Percentiles rank a stretch among this genome's conserved stretches.
phyloP scores from a whole-genome alignment of 2,888 invertebrate genomes.

The Epirrita christyi region DNA sequence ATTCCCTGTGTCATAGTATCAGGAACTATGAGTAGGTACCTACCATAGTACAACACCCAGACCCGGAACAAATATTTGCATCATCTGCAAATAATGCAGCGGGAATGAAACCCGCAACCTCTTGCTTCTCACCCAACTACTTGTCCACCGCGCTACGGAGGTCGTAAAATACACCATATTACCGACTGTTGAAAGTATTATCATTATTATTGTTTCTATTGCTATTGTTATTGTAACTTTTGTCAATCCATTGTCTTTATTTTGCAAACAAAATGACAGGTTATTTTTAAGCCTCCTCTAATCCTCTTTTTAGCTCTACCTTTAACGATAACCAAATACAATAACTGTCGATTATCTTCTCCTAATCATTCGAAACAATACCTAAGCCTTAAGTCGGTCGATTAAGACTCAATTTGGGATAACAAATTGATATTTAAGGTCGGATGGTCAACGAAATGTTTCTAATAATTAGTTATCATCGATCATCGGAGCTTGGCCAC shows the following conservation, averaged over 20 bases:
- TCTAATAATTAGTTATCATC: constrained; percentile 82
- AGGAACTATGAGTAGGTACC: too few species aligned
- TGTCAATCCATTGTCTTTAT: constrained; percentile 28
- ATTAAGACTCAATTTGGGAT: constrained; percentile 24
- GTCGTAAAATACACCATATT: too few species aligned
- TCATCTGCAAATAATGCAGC: too few species aligned
- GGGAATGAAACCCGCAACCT: too few species aligned
- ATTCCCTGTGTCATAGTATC: too few species aligned
- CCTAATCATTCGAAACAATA: constrained; percentile 49
- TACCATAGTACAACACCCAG: too few species aligned
- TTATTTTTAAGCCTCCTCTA: constrained; percentile 43
- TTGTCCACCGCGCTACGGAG: too few species aligned
- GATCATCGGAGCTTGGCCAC: constrained; percentile 75
- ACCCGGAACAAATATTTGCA: too few species aligned
- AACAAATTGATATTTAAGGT: constrained; percentile 48
- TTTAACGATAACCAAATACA: constrained; percentile 78
- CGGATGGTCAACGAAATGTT: constrained; percentile 76
- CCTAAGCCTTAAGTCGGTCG: constrained; percentile 18
- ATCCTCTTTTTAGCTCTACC: constrained; percentile 50
- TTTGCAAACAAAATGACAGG: constrained; percentile 39
- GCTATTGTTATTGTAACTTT: constrained; percentile 10
- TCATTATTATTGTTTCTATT: constrained; percentile 9
- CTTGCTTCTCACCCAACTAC: too few species aligned
- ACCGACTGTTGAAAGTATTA: background rate
- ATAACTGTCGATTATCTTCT: constrained; percentile 75